A percentile compares a stretch with the other conserved stretches of the same genome.
Evolutionary conservation across 2,797 vertebrate species (phyloP).

Genomic region (Chromobotia macracanthus): DNA sequence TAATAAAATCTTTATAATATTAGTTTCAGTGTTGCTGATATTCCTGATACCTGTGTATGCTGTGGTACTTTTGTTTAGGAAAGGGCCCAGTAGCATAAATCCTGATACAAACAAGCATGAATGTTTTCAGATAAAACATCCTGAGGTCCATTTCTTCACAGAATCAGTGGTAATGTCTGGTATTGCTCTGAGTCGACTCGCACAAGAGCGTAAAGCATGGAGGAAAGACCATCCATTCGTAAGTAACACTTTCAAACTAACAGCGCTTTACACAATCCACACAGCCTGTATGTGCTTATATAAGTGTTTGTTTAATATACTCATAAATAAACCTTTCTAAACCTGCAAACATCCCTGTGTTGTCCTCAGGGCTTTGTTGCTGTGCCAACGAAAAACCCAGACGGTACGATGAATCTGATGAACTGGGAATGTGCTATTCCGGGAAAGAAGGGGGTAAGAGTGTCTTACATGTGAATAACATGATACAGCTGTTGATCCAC

Average conservation of each 20-base stretch:
- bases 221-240: constrained; percentile 99
- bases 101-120: not conserved
- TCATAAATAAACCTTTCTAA: not conserved
- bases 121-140: not conserved
- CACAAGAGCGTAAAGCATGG: constrained; percentile 99
- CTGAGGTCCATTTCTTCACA: constrained; percentile 51
- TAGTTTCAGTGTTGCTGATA: too few species aligned
- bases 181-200: constrained; percentile 98
- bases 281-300: not conserved
- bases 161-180: constrained; percentile 87
- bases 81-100: not conserved
- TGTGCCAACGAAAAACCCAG: constrained; percentile 96
- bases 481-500: not conserved
- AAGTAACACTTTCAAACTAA: constrained; percentile 70
- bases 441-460: constrained; percentile 85
- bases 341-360: not conserved
- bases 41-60: not conserved
- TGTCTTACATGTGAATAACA: not conserved
- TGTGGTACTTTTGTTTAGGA: not conserved
- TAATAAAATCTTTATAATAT: too few species aligned
- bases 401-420: constrained; percentile 89
- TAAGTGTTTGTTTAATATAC: not conserved
- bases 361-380: constrained; percentile 91
- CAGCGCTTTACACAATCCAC: not conserved
- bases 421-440: constrained; percentile 90